Evolutionary conservation across 2,113 vertebrate species (phyloP), one percentile per base, ranked within the genome.

Genomic region (Anarrhichthys ocellatus): DNA sequence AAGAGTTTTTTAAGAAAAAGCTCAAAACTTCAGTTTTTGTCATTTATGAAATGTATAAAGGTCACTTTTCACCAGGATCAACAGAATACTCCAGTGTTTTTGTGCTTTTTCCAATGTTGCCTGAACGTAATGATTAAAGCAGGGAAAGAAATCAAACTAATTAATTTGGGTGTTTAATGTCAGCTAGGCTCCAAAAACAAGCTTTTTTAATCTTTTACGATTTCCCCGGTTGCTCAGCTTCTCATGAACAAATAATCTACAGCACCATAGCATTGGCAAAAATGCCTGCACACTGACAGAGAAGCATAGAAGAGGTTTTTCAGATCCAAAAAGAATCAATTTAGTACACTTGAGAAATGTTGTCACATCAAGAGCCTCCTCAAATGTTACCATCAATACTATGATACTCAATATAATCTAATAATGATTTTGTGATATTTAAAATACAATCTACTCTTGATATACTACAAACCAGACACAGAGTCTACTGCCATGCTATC

Each of bases 121-220:
- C 52, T 63, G 18, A 76, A 34, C n/a, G 13, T 38, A 69, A 68
- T 48, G 38, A 36, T 62, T 66, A 58, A 4, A 63, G 61, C 29
- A 42, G 70, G 34, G 20, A 9, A 64, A 63, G 40, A 78, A 56
- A 67, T 50, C 82, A 50, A 59, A 63, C 36, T 74, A 73, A 77
- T 83, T 52, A 34, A 32, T 77, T 24, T 20, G 40, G 67, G 44
- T 68, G 81, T 73, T 22, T 5, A 63, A 20, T 86, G 34, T 83
- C 80, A 85, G 64, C 59, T 62, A 11, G 17, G 34, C 36, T 75
- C 9, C 63, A 52, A 83, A 83, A 71, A 72, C 52, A 76, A 72
- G 81, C 22, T 32, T 58, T 83, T 46, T 83, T 76, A 70, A 13
- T 82, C 40, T 24, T 24, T 9, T 15, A 58, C 2, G 14, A 36